A percentile compares a stretch with the other conserved stretches of the same genome.
These are phyloP conservation scores for Cyprinella venusta DNA, from an alignment of 2,797 vertebrate genomes.

Conservation along the genomic window DNA sequence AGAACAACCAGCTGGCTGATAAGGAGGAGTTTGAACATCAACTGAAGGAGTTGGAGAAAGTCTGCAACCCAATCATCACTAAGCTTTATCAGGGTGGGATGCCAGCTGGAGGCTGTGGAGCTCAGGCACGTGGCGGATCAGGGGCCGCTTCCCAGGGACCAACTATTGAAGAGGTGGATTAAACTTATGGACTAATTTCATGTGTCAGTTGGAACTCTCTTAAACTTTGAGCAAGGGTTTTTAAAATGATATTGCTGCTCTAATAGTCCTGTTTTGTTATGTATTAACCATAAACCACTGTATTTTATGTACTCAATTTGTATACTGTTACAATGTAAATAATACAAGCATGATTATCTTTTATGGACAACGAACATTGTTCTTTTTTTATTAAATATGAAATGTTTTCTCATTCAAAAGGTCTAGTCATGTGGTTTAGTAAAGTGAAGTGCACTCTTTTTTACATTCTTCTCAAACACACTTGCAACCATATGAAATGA, in stretches of 20 bases:
- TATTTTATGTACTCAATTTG: neutral
- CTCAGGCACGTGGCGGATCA: constrained; percentile 45
- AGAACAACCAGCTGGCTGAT: constrained; percentile 61
- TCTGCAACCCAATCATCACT: constrained; percentile 62
- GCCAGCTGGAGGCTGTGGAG: constrained; percentile 57
- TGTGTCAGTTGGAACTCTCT: neutral
- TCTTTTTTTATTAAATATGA: neutral
- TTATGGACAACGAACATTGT: neutral
- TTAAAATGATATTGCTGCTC: neutral
- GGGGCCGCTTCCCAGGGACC: constrained; percentile 50
- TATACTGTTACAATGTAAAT: neutral
- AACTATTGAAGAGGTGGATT: constrained; percentile 62
- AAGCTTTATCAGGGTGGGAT: constrained; percentile 64
- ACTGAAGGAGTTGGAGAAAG: constrained; percentile 61
- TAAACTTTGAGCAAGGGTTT: neutral
- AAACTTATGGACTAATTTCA: neutral
- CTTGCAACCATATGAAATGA: neutral
- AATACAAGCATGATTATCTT: neutral
- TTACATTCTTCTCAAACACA: neutral
- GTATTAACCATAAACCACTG: neutral
- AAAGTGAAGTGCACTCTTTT: neutral
- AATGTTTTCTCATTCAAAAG: neutral
- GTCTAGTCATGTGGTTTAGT: neutral
- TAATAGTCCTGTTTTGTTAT: neutral
- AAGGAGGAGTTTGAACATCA: constrained; percentile 61